Percentiles rank a stretch among this genome's conserved stretches.
These are phyloP conservation scores for Portevinia maculata DNA, from an alignment of 2,888 invertebrate genomes.

Conservation along the genomic window DNA sequence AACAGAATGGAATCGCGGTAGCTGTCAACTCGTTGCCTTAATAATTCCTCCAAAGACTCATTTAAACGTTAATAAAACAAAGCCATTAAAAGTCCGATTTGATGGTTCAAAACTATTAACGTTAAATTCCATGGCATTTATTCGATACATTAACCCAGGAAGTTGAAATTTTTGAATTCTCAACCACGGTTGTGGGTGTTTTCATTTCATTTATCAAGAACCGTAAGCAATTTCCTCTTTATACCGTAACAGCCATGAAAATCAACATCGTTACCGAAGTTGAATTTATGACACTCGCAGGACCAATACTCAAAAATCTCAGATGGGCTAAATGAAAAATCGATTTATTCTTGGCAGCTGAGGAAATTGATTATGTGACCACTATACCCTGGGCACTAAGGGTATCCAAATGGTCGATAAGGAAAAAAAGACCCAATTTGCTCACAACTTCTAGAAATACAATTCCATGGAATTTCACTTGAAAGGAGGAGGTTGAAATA, in stretches of 20 bases:
- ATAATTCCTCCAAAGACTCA: slow-evolving; percentile 8
- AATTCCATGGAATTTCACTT: neutral
- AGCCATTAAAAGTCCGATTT: neutral
- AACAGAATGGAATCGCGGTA: too few relatives aligned
- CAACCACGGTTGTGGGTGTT: slow-evolving; percentile 5
- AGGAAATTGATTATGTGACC: slow-evolving; percentile 42
- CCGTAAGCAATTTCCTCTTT: slow-evolving; percentile 27
- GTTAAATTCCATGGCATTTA: slow-evolving; percentile 25
- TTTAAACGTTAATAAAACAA: neutral
- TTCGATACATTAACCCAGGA: slow-evolving; percentile 32
- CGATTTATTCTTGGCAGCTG: slow-evolving; percentile 30
- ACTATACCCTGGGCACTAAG: neutral
- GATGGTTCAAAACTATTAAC: slow-evolving; percentile 21
- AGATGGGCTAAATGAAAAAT: slow-evolving; percentile 33
- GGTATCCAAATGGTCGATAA: neutral
- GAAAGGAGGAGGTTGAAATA: slow-evolving; percentile 16
- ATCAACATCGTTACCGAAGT: slow-evolving; percentile 33
- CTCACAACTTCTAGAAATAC: neutral
- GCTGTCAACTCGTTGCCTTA: too few relatives aligned
- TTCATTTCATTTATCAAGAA: slow-evolving; percentile 1
- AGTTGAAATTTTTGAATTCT: slow-evolving; percentile 26
- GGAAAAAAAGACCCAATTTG: neutral
- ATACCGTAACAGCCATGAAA: slow-evolving; percentile 18
- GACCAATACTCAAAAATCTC: slow-evolving; percentile 22
- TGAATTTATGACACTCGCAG: slow-evolving; percentile 42